A percentile compares a stretch with the other conserved stretches of the same genome.
Evolutionary conservation across 23 tunicate genomes (phyloP).

Genomic region (Corella eumyota): DNA sequence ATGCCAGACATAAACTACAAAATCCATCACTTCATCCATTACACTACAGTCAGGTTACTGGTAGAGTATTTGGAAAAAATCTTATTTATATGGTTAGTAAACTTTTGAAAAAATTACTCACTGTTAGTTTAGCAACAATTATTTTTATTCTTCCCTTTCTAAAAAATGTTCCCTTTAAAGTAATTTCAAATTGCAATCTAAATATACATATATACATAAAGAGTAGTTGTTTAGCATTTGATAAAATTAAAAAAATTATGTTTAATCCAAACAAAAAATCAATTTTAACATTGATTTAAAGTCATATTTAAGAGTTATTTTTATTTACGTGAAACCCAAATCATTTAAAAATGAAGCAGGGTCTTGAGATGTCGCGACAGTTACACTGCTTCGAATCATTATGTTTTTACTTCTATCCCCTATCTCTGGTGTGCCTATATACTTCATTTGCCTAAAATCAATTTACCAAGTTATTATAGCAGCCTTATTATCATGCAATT

Average conservation of each 20-base stretch:
- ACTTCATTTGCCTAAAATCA: constrained; percentile 57
- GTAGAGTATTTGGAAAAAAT: too few species aligned
- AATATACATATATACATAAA: neutral
- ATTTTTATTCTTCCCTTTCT: constrained; percentile 83
- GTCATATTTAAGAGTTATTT: too few species aligned
- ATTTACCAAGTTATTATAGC: neutral
- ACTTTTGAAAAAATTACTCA: too few species aligned
- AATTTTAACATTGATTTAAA: too few species aligned
- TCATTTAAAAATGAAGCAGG: constrained; percentile 69
- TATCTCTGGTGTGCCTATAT: constrained; percentile 60
- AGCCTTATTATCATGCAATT: too few species aligned
- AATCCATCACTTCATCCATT: too few species aligned
- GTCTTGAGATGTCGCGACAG: constrained; percentile 63
- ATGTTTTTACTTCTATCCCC: constrained; percentile 45
- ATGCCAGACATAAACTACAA: too few species aligned
- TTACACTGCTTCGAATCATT: constrained; percentile 69
- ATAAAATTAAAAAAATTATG: too few species aligned
- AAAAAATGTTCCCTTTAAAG: constrained; percentile 57
- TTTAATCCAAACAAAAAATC: too few species aligned
- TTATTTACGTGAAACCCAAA: constrained; percentile 57
- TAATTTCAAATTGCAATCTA: constrained; percentile 42
- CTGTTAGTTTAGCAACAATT: constrained; percentile 44
- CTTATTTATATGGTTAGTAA: too few species aligned
- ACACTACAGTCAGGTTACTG: too few species aligned
- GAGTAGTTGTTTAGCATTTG: too few species aligned